These are phyloP conservation scores for Oreortyx pictus DNA, from an alignment of 2,797 vertebrate species.

Conservation along the genomic window DNA sequence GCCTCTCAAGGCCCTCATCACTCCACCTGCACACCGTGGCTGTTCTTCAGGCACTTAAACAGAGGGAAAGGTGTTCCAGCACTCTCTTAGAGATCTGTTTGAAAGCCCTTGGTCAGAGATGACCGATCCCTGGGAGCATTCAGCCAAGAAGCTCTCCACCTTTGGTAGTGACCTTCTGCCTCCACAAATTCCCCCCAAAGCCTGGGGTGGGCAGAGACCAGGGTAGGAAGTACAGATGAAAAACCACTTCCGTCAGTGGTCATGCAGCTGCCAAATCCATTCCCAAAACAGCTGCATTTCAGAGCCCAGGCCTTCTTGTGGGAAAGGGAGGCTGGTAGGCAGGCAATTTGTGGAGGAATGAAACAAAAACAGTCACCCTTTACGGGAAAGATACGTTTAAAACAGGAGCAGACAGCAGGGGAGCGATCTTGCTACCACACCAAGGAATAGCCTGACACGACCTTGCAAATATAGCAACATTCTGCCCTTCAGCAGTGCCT, in stretches of 20 bases:
- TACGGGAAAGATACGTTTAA: constrained; percentile 22
- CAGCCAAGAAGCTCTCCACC: not conserved
- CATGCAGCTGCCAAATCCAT: not conserved
- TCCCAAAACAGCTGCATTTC: constrained; percentile 28
- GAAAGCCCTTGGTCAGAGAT: not conserved
- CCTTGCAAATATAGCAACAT: constrained; percentile 14
- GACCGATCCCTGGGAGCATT: not conserved
- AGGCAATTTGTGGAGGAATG: constrained; percentile 46
- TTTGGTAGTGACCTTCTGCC: not conserved
- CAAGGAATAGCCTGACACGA: not conserved
- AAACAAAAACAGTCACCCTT: constrained; percentile 31
- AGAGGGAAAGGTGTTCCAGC: not conserved
- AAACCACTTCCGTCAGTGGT: not conserved
- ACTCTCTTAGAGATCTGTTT: not conserved
- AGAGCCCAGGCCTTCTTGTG: constrained; percentile 8
- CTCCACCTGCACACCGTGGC: not conserved
- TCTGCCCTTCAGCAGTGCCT: constrained; percentile 3
- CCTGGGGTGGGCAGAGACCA: not conserved
- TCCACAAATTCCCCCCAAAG: not conserved
- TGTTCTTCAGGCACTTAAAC: not conserved
- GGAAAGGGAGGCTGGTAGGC: constrained; percentile 31
- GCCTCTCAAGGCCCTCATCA: not conserved
- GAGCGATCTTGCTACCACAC: not conserved
- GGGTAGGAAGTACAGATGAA: not conserved
- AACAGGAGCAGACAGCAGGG: constrained; percentile 45